Evolutionary conservation across 2,797 vertebrate species (phyloP).

Genomic region (Prionace glauca): DNA sequence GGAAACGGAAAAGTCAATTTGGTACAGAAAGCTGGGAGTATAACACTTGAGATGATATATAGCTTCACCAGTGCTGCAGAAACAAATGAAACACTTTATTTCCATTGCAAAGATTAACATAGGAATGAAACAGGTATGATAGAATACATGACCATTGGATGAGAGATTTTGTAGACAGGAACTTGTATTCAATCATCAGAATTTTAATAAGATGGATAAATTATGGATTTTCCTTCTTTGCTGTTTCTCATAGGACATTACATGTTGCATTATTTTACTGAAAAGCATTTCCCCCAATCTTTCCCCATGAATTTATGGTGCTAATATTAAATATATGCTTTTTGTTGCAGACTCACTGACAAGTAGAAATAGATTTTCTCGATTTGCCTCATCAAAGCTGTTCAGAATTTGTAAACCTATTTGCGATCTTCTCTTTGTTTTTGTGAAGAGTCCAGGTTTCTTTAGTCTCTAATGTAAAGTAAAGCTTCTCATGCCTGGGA

Average conservation of each 20-base stretch:
- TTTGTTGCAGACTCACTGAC: background rate
- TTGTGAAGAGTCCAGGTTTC: background rate
- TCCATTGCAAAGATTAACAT: background rate
- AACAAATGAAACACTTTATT: background rate
- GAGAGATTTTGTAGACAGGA: background rate
- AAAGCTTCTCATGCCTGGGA: background rate
- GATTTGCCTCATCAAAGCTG: background rate
- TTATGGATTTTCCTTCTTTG: background rate
- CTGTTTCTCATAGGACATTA: background rate
- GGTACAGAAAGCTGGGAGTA: background rate
- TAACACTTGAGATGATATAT: background rate
- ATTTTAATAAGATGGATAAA: conserved; percentile 14
- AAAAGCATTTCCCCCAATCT: background rate
- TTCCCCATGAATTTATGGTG: background rate
- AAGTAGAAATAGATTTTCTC: background rate
- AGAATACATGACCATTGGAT: background rate
- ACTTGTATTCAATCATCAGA: background rate
- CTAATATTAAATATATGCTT: background rate
- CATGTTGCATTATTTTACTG: background rate
- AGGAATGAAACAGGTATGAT: background rate
- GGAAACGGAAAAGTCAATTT: background rate
- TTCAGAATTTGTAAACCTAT: background rate
- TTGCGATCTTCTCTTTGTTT: background rate
- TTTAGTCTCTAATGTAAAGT: background rate
- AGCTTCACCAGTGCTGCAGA: background rate